A percentile compares a stretch with the other conserved stretches of the same genome.
phyloP scores from a whole-genome alignment of 2,888 invertebrate species.

The Eilema griseolum region DNA sequence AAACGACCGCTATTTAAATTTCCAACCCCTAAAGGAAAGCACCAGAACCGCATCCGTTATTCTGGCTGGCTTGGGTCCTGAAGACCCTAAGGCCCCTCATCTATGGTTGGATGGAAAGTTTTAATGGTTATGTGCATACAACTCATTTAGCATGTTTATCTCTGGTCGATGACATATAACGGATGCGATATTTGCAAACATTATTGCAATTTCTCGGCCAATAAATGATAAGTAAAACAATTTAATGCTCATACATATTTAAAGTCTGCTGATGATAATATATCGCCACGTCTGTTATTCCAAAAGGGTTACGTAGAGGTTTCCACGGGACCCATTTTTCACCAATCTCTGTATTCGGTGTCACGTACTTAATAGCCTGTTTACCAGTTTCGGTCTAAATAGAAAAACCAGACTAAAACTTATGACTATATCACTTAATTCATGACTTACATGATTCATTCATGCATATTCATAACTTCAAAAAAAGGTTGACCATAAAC shows the following conservation, averaged over 20 bases:
- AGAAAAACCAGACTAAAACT: no score
- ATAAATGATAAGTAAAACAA: constrained; percentile 25
- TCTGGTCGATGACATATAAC: constrained; percentile 29
- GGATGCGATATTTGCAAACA: constrained; percentile 22
- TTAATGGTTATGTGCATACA: background rate
- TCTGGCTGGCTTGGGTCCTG: background rate
- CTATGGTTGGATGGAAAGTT: background rate
- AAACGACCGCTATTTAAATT: no score
- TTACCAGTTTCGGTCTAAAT: no score
- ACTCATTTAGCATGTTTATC: background rate
- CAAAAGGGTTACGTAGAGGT: no score
- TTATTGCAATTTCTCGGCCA: constrained; percentile 23
- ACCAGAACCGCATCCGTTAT: background rate
- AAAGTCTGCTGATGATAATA: background rate
- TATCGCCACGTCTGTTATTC: no score
- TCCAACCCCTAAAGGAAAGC: background rate
- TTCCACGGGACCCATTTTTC: no score
- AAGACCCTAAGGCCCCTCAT: background rate
- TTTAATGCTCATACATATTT: background rate
- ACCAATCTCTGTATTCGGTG: no score
- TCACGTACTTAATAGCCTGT: no score
- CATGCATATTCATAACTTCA: no score
- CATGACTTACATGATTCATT: no score
- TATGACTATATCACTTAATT: no score
- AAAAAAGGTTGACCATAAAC: background rate